Base-by-base conservation (phyloP, 2,113 vertebrate species). In the Vulpes lagopus region DNA sequence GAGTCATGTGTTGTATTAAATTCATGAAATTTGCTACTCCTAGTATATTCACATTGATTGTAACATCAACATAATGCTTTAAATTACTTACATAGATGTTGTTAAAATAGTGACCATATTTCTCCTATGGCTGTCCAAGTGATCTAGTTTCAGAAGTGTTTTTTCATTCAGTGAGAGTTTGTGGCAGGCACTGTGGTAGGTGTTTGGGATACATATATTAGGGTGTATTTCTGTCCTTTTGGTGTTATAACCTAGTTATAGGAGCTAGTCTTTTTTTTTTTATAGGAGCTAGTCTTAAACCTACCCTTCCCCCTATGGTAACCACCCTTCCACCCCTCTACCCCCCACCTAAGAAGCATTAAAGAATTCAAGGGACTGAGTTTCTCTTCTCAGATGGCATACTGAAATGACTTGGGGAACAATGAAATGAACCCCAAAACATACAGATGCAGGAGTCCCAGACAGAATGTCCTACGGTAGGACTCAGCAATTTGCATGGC, bases 11-110 rank as follows among this genome's bases (percentile, higher is more conserved):
- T 97, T 83, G 30, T 62, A 83, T 89, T 93, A 92, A 60, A 57
- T 89, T 94, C 85, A 81, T 35, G 67, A 96, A 57, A 92, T 89
- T 93, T 89, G n/a, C n/a, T 80, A 53, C 30, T 53, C 6, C 2
- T 32, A 82, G 14, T 91, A 20, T 43, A 73, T 60, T 90, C 57
- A 74, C 59, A 94, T 87, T 83, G 59, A 86, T 51, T 86, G 11
- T 87, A 62, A 22, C 19, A 89, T 71, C 65, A 89, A 96, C 83
- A 65, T 59, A 90, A 85, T 67, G 16, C 67, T 64, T 93, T 85
- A 80, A 43, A 87, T 83, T 49, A 43, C 8, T 30, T 96, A 73
- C 79, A 35, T 64, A 53, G 62, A 71, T 53, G 80, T 27, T 78
- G 67, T 79, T 67, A 92, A 89, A 94, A 84, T 95, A 83, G 74